A percentile compares a stretch with the other conserved stretches of the same genome.
Evolutionary conservation across 2,888 invertebrate species (phyloP).

Genomic region (Alcis repandata): DNA sequence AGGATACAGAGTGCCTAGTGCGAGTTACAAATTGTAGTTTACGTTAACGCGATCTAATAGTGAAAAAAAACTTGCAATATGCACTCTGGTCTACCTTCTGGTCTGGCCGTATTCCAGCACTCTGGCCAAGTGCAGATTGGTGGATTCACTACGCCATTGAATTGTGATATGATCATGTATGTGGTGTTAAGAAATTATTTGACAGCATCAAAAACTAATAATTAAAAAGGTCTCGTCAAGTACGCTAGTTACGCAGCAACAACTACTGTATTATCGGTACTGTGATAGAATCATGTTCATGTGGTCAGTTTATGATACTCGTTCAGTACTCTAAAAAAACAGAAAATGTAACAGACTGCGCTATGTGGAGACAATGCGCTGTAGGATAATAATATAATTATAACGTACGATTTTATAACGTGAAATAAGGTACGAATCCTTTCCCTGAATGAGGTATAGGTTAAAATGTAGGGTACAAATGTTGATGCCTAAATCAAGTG

Average conservation of each 20-base stretch:
- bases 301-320: no score
- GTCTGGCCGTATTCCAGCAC: no score
- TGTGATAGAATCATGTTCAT: constrained; percentile 5
- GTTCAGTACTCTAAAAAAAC: no score
- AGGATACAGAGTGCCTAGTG: no score
- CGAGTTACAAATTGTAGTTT: no score
- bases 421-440: constrained; percentile 3
- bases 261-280: background rate
- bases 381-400: background rate
- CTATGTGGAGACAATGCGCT: background rate
- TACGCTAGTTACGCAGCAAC: background rate
- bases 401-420: background rate
- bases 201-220: background rate
- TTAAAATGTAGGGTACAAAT: background rate
- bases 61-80: no score
- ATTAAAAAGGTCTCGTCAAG: no score
- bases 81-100: no score
- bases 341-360: background rate
- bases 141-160: no score
- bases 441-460: background rate
- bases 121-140: no score
- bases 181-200: background rate
- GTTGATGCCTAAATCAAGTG: background rate
- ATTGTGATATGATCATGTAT: background rate
- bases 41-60: no score